phyloP scores from a whole-genome alignment of 2,113 vertebrate genomes.

The Triplophysa dalaica region DNA sequence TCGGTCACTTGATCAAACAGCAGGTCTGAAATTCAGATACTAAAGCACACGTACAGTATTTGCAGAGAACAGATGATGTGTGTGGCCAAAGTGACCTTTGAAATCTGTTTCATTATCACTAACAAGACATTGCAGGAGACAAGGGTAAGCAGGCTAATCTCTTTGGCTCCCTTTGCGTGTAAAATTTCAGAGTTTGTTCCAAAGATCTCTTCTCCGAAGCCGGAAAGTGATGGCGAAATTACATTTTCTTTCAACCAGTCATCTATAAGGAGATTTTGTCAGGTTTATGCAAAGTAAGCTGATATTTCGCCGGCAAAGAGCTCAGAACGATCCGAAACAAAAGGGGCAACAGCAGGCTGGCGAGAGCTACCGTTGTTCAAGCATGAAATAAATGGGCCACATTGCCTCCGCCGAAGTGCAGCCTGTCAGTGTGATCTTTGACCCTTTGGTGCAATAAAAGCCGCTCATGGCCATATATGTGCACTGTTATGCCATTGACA shows the following conservation, averaged over 20 bases:
- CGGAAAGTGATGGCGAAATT: constrained; percentile 43
- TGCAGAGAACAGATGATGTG: constrained; percentile 38
- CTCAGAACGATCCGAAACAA: constrained; percentile 20
- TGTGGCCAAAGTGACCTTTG: constrained; percentile 50
- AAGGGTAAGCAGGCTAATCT: constrained; percentile 44
- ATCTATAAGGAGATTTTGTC: constrained; percentile 37
- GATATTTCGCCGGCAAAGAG: constrained; percentile 35
- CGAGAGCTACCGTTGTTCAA: constrained; percentile 29
- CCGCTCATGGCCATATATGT: constrained; percentile 47
- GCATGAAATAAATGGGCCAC: constrained; percentile 8
- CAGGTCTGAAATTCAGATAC: constrained; percentile 42
- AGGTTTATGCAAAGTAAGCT: constrained; percentile 40
- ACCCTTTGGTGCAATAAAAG: constrained; percentile 55
- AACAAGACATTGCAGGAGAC: constrained; percentile 39
- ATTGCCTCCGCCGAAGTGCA: constrained; percentile 53
- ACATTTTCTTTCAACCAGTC: constrained; percentile 35
- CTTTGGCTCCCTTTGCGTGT: constrained; percentile 4
- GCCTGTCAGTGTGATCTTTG: constrained; percentile 59
- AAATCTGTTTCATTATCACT: constrained; percentile 46
- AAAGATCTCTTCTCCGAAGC: constrained; percentile 32
- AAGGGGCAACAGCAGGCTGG: constrained; percentile 44
- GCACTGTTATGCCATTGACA: constrained; percentile 18
- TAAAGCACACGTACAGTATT: constrained; percentile 33
- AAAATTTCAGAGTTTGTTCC: constrained; percentile 5
- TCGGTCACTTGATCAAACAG: constrained; percentile 22